Evolutionary conservation across 2,113 vertebrate genomes (phyloP).

Genomic region (Carassius auratus): DNA sequence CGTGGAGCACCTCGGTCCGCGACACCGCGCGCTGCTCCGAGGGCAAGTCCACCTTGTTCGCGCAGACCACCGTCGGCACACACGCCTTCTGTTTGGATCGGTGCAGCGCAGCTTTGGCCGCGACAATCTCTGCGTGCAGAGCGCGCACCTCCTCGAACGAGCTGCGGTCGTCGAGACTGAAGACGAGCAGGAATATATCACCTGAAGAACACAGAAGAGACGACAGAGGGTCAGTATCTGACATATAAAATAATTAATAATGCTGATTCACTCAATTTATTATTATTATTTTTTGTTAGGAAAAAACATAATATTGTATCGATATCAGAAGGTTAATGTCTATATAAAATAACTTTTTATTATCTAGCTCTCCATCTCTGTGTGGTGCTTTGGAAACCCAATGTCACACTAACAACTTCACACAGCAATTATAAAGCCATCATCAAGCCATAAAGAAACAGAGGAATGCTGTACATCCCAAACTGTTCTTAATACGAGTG

Average conservation of each 20-base stretch:
- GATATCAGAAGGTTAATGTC: neutral
- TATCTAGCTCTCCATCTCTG: neutral
- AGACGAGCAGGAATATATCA: constrained; percentile 78
- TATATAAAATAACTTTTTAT: neutral
- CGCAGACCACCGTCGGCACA: constrained; percentile 74
- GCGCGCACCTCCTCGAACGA: constrained; percentile 76
- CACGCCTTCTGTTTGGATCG: constrained; percentile 56
- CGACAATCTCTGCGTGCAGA: constrained; percentile 71
- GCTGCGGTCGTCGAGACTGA: constrained; percentile 75
- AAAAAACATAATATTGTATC: neutral
- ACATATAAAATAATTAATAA: neutral
- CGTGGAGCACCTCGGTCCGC: constrained; percentile 61
- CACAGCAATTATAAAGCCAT: neutral
- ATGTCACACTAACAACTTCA: neutral
- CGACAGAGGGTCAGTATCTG: neutral
- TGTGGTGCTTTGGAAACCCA: neutral
- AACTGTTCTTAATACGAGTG: neutral
- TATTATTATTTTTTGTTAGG: neutral
- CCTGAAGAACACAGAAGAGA: constrained; percentile 65
- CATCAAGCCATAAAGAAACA: neutral
- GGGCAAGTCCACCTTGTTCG: constrained; percentile 77
- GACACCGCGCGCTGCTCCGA: constrained; percentile 62
- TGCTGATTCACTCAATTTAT: neutral
- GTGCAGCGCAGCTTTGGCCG: constrained; percentile 73
- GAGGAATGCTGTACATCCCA: neutral